These are phyloP conservation scores for Pantherophis alleghaniensis DNA, from an alignment of 2,797 vertebrate species.

Conservation along the genomic window DNA sequence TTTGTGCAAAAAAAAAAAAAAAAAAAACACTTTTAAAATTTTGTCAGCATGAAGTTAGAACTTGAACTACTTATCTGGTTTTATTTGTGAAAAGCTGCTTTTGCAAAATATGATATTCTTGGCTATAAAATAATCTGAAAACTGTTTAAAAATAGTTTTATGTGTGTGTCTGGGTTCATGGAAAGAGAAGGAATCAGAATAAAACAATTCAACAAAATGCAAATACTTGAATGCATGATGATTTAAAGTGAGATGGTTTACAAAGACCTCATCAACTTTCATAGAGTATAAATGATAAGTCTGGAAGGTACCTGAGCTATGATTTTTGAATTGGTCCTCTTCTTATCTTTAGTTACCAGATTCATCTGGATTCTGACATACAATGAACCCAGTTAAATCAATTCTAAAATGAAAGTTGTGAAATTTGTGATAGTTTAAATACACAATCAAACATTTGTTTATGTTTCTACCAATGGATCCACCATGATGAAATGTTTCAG, in stretches of 20 bases:
- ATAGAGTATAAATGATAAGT: not conserved
- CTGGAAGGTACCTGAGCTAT: not conserved
- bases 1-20: not conserved
- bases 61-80: not conserved
- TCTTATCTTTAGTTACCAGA: not conserved
- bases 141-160: not conserved
- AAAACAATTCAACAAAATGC: not conserved
- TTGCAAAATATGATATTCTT: not conserved
- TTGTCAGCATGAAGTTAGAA: not conserved
- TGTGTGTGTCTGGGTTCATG: not conserved
- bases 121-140: not conserved
- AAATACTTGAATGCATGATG: not conserved
- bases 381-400: not conserved
- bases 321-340: not conserved
- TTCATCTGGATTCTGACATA: not conserved
- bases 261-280: not conserved
- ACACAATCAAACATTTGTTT: not conserved
- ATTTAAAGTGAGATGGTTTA: not conserved
- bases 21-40: not conserved
- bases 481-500: not conserved
- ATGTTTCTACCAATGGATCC: not conserved
- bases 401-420: not conserved
- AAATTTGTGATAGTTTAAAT: not conserved
- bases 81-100: not conserved
- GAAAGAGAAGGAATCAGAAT: not conserved